These are phyloP conservation scores for rabbit (Oryctolagus cuniculus) DNA, from an alignment of 2,113 vertebrate species.

Conservation along the genomic window DNA sequence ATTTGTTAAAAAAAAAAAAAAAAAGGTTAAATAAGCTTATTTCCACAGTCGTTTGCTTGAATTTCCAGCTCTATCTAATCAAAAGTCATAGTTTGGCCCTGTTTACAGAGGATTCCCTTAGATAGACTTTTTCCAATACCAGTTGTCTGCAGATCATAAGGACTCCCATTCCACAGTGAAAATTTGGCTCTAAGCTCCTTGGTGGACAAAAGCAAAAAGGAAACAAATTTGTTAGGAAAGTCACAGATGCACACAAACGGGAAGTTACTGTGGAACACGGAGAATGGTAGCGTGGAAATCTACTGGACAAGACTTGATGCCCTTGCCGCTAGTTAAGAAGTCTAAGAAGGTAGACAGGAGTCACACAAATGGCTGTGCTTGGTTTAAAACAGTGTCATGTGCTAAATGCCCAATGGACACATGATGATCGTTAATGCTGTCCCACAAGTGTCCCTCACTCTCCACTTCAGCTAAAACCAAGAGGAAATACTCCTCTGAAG, in stretches of 20 bases:
- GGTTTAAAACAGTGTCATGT: neutral
- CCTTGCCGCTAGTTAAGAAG: neutral
- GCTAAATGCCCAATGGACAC: neutral
- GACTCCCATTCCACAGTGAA: neutral
- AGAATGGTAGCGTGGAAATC: neutral
- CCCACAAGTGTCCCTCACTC: neutral
- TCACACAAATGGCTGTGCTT: neutral
- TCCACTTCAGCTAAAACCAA: neutral
- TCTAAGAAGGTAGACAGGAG: neutral
- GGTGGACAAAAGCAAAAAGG: slow-evolving; percentile 6
- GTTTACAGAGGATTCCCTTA: neutral
- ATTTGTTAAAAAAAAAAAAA: neutral
- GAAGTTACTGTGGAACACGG: neutral
- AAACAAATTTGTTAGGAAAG: neutral
- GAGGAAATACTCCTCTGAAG: neutral
- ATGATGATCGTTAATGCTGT: neutral
- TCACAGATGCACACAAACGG: neutral
- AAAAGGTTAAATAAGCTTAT: neutral
- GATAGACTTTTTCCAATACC: neutral
- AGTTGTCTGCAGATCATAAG: neutral
- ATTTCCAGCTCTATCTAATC: neutral
- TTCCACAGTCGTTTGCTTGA: slow-evolving; percentile 6
- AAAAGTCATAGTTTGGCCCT: slow-evolving; percentile 4
- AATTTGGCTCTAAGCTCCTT: neutral
- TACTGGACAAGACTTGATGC: neutral